Percentiles rank a stretch among this genome's conserved stretches.
These are phyloP conservation scores for Leptinotarsa lineolata DNA, from an alignment of 1,140 invertebrate species.

Conservation along the genomic window DNA sequence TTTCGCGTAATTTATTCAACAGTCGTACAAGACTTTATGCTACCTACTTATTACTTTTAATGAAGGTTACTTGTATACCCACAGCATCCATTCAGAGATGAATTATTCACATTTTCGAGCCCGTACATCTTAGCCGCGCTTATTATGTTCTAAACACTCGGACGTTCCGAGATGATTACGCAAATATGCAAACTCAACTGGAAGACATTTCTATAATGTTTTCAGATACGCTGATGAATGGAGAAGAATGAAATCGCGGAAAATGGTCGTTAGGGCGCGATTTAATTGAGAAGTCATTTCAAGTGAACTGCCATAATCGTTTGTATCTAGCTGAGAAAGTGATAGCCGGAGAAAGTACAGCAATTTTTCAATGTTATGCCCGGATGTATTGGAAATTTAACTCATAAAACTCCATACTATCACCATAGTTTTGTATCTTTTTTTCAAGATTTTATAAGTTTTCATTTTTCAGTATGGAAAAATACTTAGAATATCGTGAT, in stretches of 20 bases:
- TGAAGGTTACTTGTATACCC: constrained; percentile 20
- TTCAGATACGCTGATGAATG: not conserved
- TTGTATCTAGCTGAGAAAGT: not conserved
- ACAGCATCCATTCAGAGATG: constrained; percentile 4
- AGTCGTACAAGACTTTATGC: constrained; percentile 16
- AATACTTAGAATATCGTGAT: too few species aligned
- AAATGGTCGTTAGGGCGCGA: not conserved
- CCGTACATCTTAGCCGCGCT: not conserved
- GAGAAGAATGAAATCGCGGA: not conserved
- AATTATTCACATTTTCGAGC: constrained; percentile 2
- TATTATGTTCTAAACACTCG: constrained; percentile 3
- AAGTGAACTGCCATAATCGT: not conserved
- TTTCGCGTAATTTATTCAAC: constrained; percentile 19
- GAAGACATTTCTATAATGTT: constrained; percentile 1
- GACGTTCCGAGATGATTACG: not conserved
- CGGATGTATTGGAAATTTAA: too few species aligned
- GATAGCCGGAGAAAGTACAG: too few species aligned
- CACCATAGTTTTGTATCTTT: too few species aligned
- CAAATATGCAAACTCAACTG: not conserved
- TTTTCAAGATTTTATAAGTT: too few species aligned
- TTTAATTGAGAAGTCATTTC: not conserved
- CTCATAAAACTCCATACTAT: too few species aligned
- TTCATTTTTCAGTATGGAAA: too few species aligned
- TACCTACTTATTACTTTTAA: constrained; percentile 25
- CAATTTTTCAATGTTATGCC: too few species aligned